Conservation (phyloP, 2,113 vertebrate species). For the Passer domesticus region DNA sequence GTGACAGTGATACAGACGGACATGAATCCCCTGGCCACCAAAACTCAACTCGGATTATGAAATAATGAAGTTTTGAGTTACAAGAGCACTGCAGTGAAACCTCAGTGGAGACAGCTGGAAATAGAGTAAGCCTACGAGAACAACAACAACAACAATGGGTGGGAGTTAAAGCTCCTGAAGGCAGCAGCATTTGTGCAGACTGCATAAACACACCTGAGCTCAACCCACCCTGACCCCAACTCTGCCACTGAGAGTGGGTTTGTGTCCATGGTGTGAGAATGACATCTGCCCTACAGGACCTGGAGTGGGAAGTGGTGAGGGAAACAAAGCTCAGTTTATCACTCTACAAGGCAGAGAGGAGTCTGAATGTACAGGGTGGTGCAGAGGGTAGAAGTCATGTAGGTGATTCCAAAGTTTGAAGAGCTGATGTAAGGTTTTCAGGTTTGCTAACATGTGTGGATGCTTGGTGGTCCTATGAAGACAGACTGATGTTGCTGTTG, state of each 20-base stretch:
- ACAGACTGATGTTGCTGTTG: neutral
- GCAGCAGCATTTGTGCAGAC: neutral
- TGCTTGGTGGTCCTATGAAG: neutral
- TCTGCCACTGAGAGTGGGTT: neutral
- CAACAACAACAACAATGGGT: no score
- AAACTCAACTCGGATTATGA: neutral
- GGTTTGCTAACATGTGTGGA: fast-evolving
- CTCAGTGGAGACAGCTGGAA: neutral
- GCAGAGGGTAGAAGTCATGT: neutral
- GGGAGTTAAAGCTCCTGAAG: neutral
- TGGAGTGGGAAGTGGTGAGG: neutral
- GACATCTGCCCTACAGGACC: neutral
- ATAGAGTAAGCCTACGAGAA: neutral
- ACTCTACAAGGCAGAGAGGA: neutral
- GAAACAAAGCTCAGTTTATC: neutral
- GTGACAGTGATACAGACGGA: neutral
- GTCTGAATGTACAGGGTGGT: neutral
- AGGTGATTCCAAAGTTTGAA: neutral
- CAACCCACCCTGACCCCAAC: neutral
- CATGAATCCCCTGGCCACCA: fast-evolving
- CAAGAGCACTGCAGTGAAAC: neutral
- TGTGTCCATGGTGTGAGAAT: neutral
- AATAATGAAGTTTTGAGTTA: neutral
- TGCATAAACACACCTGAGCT: neutral
- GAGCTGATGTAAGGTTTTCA: neutral